A percentile compares a stretch with the other conserved stretches of the same genome.
phyloP scores from a whole-genome alignment of 2,888 invertebrate genomes.

The Agrochola circellaris region DNA sequence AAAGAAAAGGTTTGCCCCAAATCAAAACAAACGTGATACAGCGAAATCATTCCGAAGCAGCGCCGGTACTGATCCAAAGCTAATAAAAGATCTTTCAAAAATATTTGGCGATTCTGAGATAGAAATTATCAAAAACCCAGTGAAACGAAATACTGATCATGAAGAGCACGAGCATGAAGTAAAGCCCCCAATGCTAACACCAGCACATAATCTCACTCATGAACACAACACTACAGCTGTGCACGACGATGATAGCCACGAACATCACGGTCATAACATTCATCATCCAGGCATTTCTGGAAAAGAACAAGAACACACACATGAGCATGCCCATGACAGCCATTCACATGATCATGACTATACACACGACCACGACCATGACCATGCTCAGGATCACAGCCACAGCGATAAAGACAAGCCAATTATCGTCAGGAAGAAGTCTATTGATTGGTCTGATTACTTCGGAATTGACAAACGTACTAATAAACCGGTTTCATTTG shows the following conservation, averaged over 20 bases:
- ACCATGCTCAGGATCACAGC: constrained; percentile 65
- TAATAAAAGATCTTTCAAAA: constrained; percentile 92
- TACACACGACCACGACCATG: constrained; percentile 70
- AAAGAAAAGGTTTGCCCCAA: constrained; percentile 80
- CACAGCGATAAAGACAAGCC: constrained; percentile 82
- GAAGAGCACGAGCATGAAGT: constrained; percentile 80
- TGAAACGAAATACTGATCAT: constrained; percentile 89
- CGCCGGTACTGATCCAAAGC: constrained; percentile 92
- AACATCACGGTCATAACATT: constrained; percentile 79
- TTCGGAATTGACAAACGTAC: constrained; percentile 95
- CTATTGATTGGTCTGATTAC: constrained; percentile 96
- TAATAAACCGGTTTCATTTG: constrained; percentile 90
- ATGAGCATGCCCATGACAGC: constrained; percentile 27
- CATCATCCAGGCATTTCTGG: constrained; percentile 80
- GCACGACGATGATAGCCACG: constrained; percentile 80
- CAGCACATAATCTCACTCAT: constrained; percentile 78
- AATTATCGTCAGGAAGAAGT: constrained; percentile 93
- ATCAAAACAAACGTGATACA: constrained; percentile 80
- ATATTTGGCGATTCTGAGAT: constrained; percentile 91
- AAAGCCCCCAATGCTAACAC: constrained; percentile 82
- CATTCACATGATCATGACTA: constrained; percentile 52
- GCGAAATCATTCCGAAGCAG: constrained; percentile 83
- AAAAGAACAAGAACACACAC: constrained; percentile 66
- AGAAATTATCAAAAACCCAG: constrained; percentile 87
- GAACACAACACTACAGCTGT: constrained; percentile 71